These are phyloP conservation scores for Platerodrilus igneus DNA, from an alignment of 2,888 invertebrate species.

Conservation along the genomic window DNA sequence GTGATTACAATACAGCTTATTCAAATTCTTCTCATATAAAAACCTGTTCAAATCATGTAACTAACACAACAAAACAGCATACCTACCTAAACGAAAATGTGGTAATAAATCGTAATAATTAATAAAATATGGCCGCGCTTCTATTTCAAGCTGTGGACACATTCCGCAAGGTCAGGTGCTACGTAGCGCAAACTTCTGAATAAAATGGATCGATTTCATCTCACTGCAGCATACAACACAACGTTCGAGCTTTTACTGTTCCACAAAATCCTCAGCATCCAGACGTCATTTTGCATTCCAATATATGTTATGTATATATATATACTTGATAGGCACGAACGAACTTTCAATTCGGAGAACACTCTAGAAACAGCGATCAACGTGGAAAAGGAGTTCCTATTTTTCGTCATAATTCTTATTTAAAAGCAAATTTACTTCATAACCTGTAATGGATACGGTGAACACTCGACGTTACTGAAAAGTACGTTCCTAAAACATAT, in stretches of 20 bases:
- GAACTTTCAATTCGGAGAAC: too few relatives aligned
- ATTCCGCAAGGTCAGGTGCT: conserved; percentile 36
- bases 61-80: too few relatives aligned
- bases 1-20: too few relatives aligned
- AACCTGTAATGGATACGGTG: too few relatives aligned
- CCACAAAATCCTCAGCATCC: conserved; percentile 26
- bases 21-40: conserved; percentile 1
- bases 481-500: too few relatives aligned
- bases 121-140: conserved; percentile 22
- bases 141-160: conserved; percentile 19
- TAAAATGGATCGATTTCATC: conserved; percentile 36
- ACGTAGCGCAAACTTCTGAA: conserved; percentile 33
- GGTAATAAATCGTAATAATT: conserved; percentile 7
- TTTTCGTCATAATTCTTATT: too few relatives aligned
- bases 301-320: too few relatives aligned
- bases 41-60: background rate
- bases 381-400: too few relatives aligned
- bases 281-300: conserved; percentile 24
- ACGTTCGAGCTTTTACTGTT: conserved; percentile 28
- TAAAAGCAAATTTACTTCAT: too few relatives aligned
- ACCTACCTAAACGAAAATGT: conserved; percentile 13
- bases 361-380: too few relatives aligned
- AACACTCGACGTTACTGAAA: too few relatives aligned
- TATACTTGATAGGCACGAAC: too few relatives aligned
- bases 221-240: conserved; percentile 31